Evolutionary conservation across 1,140 invertebrate genomes (phyloP).

Genomic region (Drosophila santomea): DNA sequence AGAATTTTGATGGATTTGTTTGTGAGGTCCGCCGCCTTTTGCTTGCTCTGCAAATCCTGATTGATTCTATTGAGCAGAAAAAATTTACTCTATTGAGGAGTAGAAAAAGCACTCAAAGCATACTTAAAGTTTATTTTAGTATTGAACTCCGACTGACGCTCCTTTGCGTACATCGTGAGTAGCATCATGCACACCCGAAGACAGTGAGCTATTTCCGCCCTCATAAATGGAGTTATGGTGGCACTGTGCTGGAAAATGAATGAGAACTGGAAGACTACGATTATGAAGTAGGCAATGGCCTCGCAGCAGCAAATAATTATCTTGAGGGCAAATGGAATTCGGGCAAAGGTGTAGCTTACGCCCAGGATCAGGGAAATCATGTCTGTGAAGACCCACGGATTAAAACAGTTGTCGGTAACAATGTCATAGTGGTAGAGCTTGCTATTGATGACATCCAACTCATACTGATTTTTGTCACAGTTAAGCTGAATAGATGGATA

Average conservation of each 20-base stretch:
- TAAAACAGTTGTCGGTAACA: constrained; percentile 83
- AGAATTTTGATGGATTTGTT: constrained; percentile 92
- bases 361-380: constrained; percentile 91
- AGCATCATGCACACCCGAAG: constrained; percentile 89
- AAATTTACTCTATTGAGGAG: too few species aligned
- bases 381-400: constrained; percentile 91
- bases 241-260: constrained; percentile 86
- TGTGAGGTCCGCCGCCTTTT: constrained; percentile 90
- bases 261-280: constrained; percentile 87
- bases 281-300: constrained; percentile 88
- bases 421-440: constrained; percentile 52
- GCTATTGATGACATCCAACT: constrained; percentile 39
- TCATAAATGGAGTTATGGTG: constrained; percentile 88
- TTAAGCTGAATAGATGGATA: constrained; percentile 12
- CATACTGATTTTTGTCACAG: constrained; percentile 21
- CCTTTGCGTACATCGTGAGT: constrained; percentile 90
- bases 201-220: constrained; percentile 88
- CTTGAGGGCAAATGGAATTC: constrained; percentile 93
- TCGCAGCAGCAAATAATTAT: constrained; percentile 88
- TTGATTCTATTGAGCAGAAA: background rate
- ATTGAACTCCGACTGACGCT: constrained; percentile 94
- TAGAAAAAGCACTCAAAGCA: background rate
- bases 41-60: constrained; percentile 91
- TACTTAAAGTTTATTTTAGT: constrained; percentile 90
- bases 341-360: constrained; percentile 92